These are phyloP conservation scores for Theretra japonica DNA, from an alignment of 2,888 invertebrate genomes.

Conservation along the genomic window DNA sequence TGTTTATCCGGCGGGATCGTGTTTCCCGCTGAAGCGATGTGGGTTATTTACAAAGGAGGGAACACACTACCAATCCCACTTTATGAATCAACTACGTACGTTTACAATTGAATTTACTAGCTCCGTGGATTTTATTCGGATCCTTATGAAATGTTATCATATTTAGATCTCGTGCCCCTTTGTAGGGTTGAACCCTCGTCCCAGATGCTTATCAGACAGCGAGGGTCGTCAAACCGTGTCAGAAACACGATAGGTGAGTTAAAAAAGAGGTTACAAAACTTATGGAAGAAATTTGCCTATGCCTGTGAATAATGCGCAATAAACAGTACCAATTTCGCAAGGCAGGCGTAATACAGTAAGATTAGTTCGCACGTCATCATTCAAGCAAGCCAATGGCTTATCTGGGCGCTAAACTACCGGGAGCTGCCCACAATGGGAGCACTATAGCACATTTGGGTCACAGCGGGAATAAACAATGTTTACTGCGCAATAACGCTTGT, in stretches of 20 bases:
- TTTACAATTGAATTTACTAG: slow-evolving; percentile 24
- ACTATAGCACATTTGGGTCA: slow-evolving; percentile 25
- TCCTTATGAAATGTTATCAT: slow-evolving; percentile 17
- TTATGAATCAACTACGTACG: slow-evolving; percentile 19
- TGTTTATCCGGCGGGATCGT: slow-evolving; percentile 11
- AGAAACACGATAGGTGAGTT: slow-evolving; percentile 1
- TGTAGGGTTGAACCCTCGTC: background rate
- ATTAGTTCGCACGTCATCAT: slow-evolving; percentile 27
- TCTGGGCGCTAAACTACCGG: slow-evolving; percentile 18
- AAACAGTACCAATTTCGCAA: slow-evolving; percentile 4
- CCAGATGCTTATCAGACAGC: background rate
- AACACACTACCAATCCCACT: background rate
- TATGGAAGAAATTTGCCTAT: background rate
- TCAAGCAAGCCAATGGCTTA: slow-evolving; percentile 26
- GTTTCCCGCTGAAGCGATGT: slow-evolving; percentile 10
- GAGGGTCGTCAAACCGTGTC: background rate
- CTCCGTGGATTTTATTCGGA: background rate
- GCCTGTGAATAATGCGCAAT: slow-evolving; percentile 13
- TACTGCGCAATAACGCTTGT: slow-evolving; percentile 43
- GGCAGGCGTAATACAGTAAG: slow-evolving; percentile 9
- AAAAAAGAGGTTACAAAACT: background rate
- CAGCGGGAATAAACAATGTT: slow-evolving; percentile 37
- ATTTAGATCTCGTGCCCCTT: slow-evolving; percentile 1
- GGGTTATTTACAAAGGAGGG: background rate
- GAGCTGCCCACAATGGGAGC: slow-evolving; percentile 27